A percentile compares a stretch with the other conserved stretches of the same genome.
phyloP scores from a whole-genome alignment of 2,113 vertebrate genomes.

The Pristiophorus japonicus region DNA sequence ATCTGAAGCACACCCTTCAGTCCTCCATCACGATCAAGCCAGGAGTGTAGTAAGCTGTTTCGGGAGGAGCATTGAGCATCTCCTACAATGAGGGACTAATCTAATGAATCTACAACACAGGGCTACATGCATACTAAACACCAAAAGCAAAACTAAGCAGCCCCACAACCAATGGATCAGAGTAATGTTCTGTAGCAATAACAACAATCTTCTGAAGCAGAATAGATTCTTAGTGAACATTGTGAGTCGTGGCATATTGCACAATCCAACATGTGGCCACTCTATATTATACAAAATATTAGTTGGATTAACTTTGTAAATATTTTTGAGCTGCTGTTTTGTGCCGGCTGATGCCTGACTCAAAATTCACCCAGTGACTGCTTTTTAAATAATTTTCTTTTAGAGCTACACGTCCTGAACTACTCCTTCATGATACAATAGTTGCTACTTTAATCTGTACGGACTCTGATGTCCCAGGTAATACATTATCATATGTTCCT shows the following conservation, averaged over 20 bases:
- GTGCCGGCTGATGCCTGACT: not conserved
- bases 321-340: not conserved
- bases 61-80: too few species aligned
- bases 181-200: not conserved
- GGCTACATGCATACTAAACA: not conserved
- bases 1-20: too few species aligned
- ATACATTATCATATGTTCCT: conserved; percentile 35
- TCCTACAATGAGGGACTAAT: too few species aligned
- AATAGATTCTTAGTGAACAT: not conserved
- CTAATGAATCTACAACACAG: too few species aligned
- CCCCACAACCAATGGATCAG: not conserved
- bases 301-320: not conserved
- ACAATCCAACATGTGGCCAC: not conserved
- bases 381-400: conserved; percentile 4
- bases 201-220: not conserved
- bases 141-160: not conserved
- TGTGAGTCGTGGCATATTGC: too few species aligned
- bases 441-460: conserved; percentile 42
- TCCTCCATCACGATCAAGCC: too few species aligned
- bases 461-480: conserved; percentile 44
- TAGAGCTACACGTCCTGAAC: conserved; percentile 41
- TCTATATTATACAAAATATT: not conserved
- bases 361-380: not conserved
- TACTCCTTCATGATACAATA: conserved; percentile 45
- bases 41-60: too few species aligned